These are phyloP conservation scores for Marmota flaviventris DNA, from an alignment of 2,113 vertebrate species.

Conservation along the genomic window DNA sequence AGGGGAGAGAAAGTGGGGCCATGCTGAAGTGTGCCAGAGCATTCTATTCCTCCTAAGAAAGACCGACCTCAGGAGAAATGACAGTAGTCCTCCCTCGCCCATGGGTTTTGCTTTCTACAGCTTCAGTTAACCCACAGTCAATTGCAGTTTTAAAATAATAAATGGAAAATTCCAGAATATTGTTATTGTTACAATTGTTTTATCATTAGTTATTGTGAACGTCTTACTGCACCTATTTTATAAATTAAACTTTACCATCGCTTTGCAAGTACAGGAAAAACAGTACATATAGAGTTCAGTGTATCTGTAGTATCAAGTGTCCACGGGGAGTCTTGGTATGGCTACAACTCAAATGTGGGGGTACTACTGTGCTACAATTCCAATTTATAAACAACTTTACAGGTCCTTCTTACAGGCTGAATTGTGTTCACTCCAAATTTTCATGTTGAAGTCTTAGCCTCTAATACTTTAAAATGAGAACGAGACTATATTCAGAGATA, in stretches of 20 bases:
- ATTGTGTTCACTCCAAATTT: neutral
- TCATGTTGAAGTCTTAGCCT: neutral
- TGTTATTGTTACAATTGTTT: neutral
- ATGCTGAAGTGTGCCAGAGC: too few relatives aligned
- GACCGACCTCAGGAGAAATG: neutral
- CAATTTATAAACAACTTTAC: conserved; percentile 17
- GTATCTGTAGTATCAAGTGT: neutral
- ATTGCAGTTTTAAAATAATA: neutral
- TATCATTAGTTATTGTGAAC: neutral
- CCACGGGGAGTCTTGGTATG: neutral
- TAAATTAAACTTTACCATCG: neutral
- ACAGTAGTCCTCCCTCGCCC: neutral
- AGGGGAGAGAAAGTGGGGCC: neutral
- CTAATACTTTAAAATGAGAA: neutral
- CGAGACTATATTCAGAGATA: neutral
- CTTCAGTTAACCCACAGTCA: neutral
- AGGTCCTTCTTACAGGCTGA: neutral
- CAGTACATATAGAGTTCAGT: neutral
- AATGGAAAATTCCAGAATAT: neutral
- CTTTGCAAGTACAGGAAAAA: neutral
- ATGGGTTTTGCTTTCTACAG: neutral
- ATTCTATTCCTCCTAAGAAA: neutral
- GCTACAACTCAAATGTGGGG: neutral
- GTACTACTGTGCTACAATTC: neutral
- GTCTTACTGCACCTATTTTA: neutral